Percentiles rank a stretch among this genome's conserved stretches.
Evolutionary conservation across 2,113 vertebrate genomes (phyloP).

Genomic region (Thinocorus orbignyianus): DNA sequence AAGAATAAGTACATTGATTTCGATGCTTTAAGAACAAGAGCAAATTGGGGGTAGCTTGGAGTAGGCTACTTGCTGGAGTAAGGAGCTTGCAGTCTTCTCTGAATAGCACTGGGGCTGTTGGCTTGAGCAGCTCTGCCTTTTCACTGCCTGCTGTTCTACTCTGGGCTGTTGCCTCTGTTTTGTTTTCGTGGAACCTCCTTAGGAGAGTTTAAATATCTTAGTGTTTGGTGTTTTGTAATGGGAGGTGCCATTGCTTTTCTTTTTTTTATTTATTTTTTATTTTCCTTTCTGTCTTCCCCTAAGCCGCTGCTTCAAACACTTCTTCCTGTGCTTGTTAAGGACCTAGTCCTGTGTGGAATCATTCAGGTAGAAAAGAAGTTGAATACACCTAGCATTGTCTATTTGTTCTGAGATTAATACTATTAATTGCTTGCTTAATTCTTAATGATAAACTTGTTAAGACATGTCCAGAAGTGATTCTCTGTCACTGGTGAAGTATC

Average conservation of each 20-base stretch:
- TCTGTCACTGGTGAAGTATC: background rate
- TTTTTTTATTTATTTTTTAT: too few relatives aligned
- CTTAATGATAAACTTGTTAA: background rate
- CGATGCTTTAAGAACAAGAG: background rate
- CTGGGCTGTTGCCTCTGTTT: too few relatives aligned
- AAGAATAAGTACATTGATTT: background rate
- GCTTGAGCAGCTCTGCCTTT: background rate
- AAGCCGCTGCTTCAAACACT: background rate
- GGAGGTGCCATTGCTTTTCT: background rate
- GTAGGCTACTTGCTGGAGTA: fast-evolving
- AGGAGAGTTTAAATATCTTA: background rate
- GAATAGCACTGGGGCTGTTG: background rate
- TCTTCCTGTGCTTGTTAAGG: background rate
- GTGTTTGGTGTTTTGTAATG: background rate
- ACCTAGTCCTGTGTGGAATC: background rate
- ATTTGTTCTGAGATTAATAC: background rate
- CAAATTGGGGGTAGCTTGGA: too few relatives aligned
- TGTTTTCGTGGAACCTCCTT: background rate
- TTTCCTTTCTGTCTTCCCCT: background rate
- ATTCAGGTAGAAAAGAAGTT: background rate
- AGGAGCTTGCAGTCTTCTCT: background rate
- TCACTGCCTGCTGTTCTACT: background rate
- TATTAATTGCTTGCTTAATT: background rate
- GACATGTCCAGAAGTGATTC: background rate
- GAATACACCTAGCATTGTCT: background rate